phyloP scores from a whole-genome alignment of 2,888 invertebrate genomes.

The Physocephala rufipes region DNA sequence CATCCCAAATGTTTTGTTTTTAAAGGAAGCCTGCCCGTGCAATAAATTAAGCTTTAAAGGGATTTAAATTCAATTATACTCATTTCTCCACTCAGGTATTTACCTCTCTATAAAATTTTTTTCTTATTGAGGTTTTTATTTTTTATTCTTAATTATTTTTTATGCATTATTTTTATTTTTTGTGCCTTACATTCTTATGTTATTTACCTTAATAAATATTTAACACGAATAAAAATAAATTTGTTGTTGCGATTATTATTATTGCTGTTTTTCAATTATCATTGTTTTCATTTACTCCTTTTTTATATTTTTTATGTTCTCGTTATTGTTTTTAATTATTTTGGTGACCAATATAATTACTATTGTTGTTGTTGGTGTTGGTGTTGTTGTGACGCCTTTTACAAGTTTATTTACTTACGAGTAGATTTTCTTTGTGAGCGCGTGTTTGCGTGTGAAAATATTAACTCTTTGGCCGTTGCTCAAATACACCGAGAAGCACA shows the following conservation, averaged over 20 bases:
- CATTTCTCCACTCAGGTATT: too few relatives aligned
- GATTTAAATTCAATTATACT: too few relatives aligned
- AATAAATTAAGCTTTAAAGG: too few relatives aligned
- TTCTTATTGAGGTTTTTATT: too few relatives aligned
- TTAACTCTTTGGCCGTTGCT: neutral
- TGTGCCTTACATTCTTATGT: too few relatives aligned
- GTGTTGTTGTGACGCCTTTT: neutral
- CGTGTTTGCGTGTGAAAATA: neutral
- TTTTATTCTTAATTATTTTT: too few relatives aligned
- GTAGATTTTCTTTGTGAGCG: neutral
- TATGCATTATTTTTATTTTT: too few relatives aligned
- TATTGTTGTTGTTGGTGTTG: slow-evolving; percentile 7
- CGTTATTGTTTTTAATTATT: neutral
- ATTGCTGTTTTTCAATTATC: neutral
- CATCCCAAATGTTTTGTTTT: too few relatives aligned
- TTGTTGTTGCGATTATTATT: slow-evolving; percentile 3
- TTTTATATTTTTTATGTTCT: neutral
- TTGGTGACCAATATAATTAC: neutral
- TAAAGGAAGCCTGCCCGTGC: too few relatives aligned
- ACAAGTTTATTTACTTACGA: neutral
- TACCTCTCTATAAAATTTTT: too few relatives aligned
- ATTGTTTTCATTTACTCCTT: neutral
- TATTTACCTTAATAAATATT: too few relatives aligned
- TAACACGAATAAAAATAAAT: too few relatives aligned
- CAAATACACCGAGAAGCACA: neutral